Base-by-base conservation (phyloP, 2,797 vertebrate species). In the Orientallactaga sibirica region DNA sequence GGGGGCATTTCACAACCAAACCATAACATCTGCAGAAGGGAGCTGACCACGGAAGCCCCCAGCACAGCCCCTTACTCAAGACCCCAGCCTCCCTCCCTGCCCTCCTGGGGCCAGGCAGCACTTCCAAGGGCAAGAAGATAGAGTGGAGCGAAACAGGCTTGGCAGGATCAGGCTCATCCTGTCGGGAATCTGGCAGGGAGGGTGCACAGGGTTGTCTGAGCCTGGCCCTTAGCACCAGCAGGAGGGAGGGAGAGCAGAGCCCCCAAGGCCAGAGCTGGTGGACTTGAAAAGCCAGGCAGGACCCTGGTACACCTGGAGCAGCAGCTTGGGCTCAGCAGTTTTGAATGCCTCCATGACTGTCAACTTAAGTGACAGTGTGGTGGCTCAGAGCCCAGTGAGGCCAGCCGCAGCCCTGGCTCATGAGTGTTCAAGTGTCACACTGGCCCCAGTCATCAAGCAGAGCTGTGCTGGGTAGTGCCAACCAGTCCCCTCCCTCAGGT, bases 201-300 rank as follows among this genome's bases (percentile, higher is more conserved):
- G 52, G 52, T 11, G 48, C 22, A 73, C 41, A 29, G 37, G 2
- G 7, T 19, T 29, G 29, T 52, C 79, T 33, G 77, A 76, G 83
- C 86, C 82, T 1, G 8, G 33, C 77, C 83, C 27, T 37, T 0
- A 29, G 24, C 22, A 11, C 61, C 43, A 6, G 88, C 33, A 20
- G 2, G 55, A 52, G 18, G 52, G 43, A 7, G 70, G 3, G 9
- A n/a, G 10, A 5, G 43, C 1, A 7, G 20, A 37, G 79, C 12
- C 6, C 24, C 0, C 0, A 3, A 1, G 37, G 55, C 22, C 27
- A 1, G 15, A 29, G 29, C 4, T 7, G 25, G 20, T 41, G 37
- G 41, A 16, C 29, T 27, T 66, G 27, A 64, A 27, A 37, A 7
- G 12, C 37, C 10, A 5, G 41, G 61, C 62, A 52, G 25, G 33